Evolutionary conservation across 2,888 invertebrate genomes (phyloP).

Genomic region (Phalera bucephala): DNA sequence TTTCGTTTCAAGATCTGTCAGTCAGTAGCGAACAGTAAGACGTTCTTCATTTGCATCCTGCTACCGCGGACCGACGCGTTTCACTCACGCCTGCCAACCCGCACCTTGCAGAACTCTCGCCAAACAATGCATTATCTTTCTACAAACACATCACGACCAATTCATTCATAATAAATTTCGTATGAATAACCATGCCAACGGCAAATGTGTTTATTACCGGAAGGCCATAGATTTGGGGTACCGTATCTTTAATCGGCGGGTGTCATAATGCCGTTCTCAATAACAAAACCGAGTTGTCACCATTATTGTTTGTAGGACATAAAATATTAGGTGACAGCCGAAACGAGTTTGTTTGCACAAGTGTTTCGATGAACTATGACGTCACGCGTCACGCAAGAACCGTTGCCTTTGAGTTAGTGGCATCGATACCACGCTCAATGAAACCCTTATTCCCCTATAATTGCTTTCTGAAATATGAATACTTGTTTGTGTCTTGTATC

Average conservation of each 20-base stretch:
- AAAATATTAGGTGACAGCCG: slow-evolving; percentile 39
- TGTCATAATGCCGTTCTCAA: slow-evolving; percentile 35
- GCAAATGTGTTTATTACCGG: slow-evolving; percentile 25
- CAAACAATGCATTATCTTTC: slow-evolving; percentile 10
- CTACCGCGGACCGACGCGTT: slow-evolving; percentile 32
- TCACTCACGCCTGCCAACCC: slow-evolving; percentile 34
- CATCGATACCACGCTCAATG: slow-evolving; percentile 31
- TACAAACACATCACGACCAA: neutral
- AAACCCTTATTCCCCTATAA: slow-evolving; percentile 31
- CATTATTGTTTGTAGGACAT: slow-evolving; percentile 34
- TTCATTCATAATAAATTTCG: neutral
- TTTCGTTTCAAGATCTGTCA: slow-evolving; percentile 18
- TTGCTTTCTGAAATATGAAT: slow-evolving; percentile 22
- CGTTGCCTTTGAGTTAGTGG: slow-evolving; percentile 48
- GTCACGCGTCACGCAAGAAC: slow-evolving; percentile 34
- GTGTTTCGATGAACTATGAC: slow-evolving; percentile 45
- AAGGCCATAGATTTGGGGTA: slow-evolving; percentile 34
- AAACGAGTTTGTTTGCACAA: slow-evolving; percentile 49
- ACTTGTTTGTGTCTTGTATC: slow-evolving; percentile 14
- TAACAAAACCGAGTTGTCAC: slow-evolving; percentile 19
- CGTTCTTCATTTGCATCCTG: slow-evolving; percentile 42
- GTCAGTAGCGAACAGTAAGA: slow-evolving; percentile 25
- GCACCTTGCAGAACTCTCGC: slow-evolving; percentile 23
- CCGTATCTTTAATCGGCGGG: slow-evolving; percentile 29
- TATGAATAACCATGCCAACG: slow-evolving; percentile 28